A percentile compares a stretch with the other conserved stretches of the same genome.
Conservation (phyloP, 1,140 invertebrate genomes). For the Hyphantria cunea region DNA sequence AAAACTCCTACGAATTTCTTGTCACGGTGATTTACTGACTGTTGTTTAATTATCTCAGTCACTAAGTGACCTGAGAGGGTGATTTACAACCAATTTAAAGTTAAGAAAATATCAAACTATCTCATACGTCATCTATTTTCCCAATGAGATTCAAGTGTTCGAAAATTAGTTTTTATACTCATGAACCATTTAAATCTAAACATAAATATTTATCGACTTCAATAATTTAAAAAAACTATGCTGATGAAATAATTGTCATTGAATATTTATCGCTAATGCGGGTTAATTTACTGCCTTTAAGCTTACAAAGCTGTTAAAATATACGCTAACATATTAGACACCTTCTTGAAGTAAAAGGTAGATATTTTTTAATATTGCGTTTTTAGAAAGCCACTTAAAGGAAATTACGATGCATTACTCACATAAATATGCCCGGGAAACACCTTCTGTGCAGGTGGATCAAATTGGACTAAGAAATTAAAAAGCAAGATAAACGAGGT, state of each 20-base stretch:
- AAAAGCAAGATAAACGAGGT: conserved; percentile 6
- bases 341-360: not conserved
- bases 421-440: conserved; percentile 16
- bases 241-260: conserved; percentile 10
- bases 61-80: no score
- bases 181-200: no score
- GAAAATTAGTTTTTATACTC: no score
- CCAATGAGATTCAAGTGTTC: no score
- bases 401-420: conserved; percentile 26
- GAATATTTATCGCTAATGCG: conserved; percentile 6
- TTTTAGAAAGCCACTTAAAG: conserved; percentile 9
- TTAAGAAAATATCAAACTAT: no score
- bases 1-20: no score
- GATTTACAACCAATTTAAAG: no score
- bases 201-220: not conserved
- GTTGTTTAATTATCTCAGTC: no score
- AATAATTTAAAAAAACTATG: not conserved
- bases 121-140: no score
- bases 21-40: no score
- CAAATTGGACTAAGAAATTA: conserved; percentile 1
- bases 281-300: conserved; percentile 9
- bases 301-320: conserved; percentile 1
- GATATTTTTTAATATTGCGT: conserved; percentile 9
- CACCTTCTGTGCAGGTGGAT: conserved; percentile 12
- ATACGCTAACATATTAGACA: not conserved